A percentile compares a stretch with the other conserved stretches of the same genome.
These are phyloP conservation scores for Dermatemys mawii DNA, from an alignment of 2,113 vertebrate species.

Conservation along the genomic window DNA sequence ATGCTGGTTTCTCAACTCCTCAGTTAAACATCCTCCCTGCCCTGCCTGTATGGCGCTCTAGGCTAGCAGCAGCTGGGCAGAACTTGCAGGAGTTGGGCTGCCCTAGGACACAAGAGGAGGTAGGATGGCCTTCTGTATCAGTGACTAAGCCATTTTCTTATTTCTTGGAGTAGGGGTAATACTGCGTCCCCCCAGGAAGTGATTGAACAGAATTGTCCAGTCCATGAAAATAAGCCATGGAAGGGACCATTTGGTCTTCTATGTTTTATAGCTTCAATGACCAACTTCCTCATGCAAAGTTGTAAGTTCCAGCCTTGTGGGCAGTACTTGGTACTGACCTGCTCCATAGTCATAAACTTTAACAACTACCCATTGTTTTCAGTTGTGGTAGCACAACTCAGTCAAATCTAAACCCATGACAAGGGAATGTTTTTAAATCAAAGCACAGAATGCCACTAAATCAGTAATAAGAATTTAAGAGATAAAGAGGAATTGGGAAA, in stretches of 20 bases:
- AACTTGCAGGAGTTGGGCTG: background rate
- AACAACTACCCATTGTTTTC: background rate
- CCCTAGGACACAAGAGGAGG: background rate
- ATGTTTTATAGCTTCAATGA: background rate
- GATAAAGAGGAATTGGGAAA: background rate
- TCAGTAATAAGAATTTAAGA: accelerated
- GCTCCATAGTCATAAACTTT: background rate
- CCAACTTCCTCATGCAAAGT: background rate
- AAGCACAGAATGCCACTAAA: background rate
- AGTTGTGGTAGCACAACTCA: background rate
- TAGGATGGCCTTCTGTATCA: accelerated
- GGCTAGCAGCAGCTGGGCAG: accelerated
- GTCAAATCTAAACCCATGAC: background rate
- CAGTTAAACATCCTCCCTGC: background rate
- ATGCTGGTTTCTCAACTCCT: background rate
- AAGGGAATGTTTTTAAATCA: background rate
- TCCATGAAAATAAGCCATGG: accelerated
- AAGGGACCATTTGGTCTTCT: background rate
- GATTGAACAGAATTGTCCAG: background rate
- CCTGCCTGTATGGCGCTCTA: too few species aligned
- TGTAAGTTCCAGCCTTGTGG: background rate
- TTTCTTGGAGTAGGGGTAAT: background rate
- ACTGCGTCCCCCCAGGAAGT: background rate
- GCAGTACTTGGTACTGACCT: background rate
- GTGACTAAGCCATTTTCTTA: background rate